phyloP scores from a whole-genome alignment of 2,113 vertebrate genomes.

The Pachyramphus minor region DNA sequence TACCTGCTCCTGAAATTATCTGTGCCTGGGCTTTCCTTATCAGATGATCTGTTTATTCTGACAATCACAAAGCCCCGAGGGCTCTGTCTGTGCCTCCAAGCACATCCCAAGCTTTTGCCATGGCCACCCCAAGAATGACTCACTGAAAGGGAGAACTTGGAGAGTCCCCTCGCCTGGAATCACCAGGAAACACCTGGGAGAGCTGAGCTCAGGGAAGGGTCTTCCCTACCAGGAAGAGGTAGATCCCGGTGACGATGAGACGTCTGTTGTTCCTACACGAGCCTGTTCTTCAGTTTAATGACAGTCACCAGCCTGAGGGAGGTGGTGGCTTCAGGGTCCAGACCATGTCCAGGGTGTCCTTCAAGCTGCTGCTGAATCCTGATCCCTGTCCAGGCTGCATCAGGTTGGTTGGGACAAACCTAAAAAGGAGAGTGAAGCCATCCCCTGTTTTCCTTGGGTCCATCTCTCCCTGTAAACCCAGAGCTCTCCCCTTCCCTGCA shows the following conservation, averaged over 20 bases:
- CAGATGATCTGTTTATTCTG: not conserved
- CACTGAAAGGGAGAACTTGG: not conserved
- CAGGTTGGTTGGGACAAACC: not conserved
- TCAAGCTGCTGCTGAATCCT: not conserved
- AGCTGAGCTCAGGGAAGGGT: not conserved
- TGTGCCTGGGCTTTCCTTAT: not conserved
- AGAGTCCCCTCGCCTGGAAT: not conserved
- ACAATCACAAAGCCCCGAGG: not conserved
- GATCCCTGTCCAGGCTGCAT: not conserved
- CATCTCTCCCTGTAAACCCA: not conserved
- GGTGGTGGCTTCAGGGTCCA: not conserved
- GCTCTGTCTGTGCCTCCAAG: not conserved
- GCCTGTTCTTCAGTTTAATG: not conserved
- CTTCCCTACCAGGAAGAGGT: not conserved
- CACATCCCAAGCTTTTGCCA: not conserved
- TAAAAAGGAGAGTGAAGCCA: not conserved
- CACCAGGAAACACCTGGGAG: constrained; percentile 43
- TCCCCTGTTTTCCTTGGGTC: not conserved
- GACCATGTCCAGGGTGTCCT: not conserved
- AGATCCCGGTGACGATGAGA: not conserved
- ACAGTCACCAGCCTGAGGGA: not conserved
- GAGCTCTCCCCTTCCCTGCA: not conserved
- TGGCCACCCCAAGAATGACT: not conserved
- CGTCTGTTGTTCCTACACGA: not conserved
- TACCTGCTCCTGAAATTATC: not conserved